A percentile compares a stretch with the other conserved stretches of the same genome.
Conservation (phyloP, 2,888 invertebrate species). For the Coleophora deauratella region DNA sequence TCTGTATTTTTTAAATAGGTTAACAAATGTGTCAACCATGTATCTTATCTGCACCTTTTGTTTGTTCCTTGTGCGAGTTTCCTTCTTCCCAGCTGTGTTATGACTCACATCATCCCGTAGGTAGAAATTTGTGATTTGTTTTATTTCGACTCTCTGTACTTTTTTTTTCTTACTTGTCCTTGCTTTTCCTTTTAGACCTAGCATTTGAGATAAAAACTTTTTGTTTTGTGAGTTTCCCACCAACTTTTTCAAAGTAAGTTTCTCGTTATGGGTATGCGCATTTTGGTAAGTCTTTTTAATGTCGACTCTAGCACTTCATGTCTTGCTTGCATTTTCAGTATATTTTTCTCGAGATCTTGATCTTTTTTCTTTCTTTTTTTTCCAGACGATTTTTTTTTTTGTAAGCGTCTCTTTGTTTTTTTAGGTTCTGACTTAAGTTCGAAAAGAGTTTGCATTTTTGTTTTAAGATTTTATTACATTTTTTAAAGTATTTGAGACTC, state of each 20-base stretch:
- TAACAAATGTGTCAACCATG: conserved; percentile 5
- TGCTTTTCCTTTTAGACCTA: conserved; percentile 3
- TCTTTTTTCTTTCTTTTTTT: conserved; percentile 3
- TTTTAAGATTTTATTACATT: conserved; percentile 3
- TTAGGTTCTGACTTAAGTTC: conserved; percentile 4
- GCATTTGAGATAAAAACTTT: background rate
- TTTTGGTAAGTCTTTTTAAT: conserved; percentile 1
- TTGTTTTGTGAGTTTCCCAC: conserved; percentile 1
- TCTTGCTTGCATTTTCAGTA: conserved; percentile 3
- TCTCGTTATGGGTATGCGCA: conserved; percentile 1
- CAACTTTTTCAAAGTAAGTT: conserved; percentile 1
- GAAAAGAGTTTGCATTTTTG: conserved; percentile 3
- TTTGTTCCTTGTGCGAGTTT: conserved; percentile 5
- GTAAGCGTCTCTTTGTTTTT: conserved; percentile 4
- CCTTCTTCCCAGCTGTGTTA: conserved; percentile 8
- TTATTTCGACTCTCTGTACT: conserved; percentile 1
- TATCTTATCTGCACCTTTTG: conserved; percentile 8
- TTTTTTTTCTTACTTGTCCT: background rate
- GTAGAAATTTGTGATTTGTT: conserved; percentile 7
- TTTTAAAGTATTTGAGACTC: conserved; percentile 3
- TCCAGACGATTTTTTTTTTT: conserved; percentile 3
- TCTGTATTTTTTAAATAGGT: conserved; percentile 9
- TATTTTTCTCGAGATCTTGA: conserved; percentile 2
- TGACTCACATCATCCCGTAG: conserved; percentile 10
- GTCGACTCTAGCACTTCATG: conserved; percentile 5